phyloP scores from a whole-genome alignment of 2,113 vertebrate genomes.

The Psilopogon haemacephalus region DNA sequence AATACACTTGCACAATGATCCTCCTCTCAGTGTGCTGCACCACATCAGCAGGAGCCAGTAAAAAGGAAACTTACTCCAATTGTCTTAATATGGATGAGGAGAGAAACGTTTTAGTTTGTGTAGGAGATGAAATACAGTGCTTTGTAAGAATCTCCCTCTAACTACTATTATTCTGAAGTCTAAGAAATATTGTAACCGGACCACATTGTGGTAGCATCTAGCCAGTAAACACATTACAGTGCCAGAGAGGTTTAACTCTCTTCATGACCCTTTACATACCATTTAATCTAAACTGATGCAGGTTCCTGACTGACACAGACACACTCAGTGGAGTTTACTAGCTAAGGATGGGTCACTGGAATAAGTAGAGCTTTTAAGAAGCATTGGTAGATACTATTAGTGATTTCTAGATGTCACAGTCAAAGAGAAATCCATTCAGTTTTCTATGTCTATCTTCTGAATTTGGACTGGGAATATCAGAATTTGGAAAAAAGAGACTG shows the following conservation, averaged over 20 bases:
- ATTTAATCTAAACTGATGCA: not conserved
- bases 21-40: not conserved
- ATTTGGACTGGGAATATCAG: not conserved
- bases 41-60: not conserved
- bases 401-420: not conserved
- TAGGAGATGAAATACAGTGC: not conserved
- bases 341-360: not conserved
- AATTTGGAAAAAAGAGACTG: not conserved
- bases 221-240: not conserved
- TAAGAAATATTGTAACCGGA: not conserved
- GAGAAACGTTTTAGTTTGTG: not conserved
- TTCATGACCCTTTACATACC: not conserved
- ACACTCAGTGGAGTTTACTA: not conserved
- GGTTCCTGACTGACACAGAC: not conserved
- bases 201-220: not conserved
- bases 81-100: not conserved
- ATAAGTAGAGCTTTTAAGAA: not conserved
- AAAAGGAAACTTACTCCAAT: not conserved
- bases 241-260: not conserved
- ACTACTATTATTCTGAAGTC: not conserved
- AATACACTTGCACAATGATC: not conserved
- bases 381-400: not conserved
- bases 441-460: not conserved
- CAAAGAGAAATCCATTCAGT: not conserved
- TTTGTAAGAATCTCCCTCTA: not conserved